Conservation (phyloP, 2,113 vertebrate genomes). For the Chunga burmeisteri region DNA sequence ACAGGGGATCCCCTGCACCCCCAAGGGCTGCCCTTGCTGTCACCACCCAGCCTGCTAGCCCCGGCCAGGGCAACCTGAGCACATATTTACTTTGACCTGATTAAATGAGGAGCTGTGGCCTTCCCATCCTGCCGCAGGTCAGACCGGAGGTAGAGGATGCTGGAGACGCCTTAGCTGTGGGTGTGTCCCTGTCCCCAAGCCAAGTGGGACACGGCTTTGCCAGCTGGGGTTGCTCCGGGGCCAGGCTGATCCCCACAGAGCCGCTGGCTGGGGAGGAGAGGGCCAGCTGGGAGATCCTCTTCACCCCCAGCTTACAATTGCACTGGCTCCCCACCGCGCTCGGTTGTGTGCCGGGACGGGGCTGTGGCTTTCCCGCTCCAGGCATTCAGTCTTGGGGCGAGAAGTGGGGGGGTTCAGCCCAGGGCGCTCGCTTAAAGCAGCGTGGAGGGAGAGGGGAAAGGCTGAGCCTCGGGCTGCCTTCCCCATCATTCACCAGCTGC, state of each 20-base stretch:
- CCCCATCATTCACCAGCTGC: background rate
- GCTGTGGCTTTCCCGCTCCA: background rate
- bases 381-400: background rate
- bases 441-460: background rate
- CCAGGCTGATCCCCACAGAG: background rate
- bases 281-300: background rate
- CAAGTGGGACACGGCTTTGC: background rate
- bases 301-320: background rate
- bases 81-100: accelerated
- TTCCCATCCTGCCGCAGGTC: background rate
- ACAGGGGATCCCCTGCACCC: background rate
- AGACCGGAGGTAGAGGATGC: background rate
- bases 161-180: background rate
- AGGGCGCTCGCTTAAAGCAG: background rate
- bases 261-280: background rate
- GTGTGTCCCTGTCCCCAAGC: background rate
- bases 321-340: accelerated
- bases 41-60: too few species aligned
- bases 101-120: background rate
- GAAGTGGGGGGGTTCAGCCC: too few species aligned
- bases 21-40: background rate
- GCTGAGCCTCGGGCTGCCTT: background rate
- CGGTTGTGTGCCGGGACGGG: accelerated
- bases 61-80: background rate
- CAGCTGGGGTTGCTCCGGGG: background rate